Percentiles rank a stretch among this genome's conserved stretches.
Evolutionary conservation across 2,113 vertebrate species (phyloP).

Genomic region (Callionymus lyra): DNA sequence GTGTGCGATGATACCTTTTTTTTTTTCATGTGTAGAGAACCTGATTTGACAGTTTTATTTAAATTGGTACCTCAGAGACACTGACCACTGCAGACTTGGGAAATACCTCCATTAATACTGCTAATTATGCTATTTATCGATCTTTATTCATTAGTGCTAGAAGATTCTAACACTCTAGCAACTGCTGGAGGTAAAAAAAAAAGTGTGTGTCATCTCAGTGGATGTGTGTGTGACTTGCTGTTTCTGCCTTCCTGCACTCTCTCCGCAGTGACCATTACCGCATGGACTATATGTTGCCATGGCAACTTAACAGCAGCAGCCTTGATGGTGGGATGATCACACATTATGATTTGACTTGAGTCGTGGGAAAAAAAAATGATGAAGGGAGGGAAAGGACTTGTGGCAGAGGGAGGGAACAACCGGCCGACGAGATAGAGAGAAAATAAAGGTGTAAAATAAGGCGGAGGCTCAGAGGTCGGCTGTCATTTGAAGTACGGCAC

Average conservation of each 20-base stretch:
- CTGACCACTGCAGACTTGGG: too few species aligned
- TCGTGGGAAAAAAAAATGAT: slow-evolving; percentile 30
- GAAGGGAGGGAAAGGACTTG: too few species aligned
- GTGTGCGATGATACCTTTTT: too few species aligned
- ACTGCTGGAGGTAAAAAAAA: slow-evolving; percentile 50
- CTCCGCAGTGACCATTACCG: slow-evolving; percentile 39
- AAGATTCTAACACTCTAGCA: slow-evolving; percentile 45
- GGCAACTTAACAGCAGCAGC: slow-evolving; percentile 59
- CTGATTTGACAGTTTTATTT: too few species aligned
- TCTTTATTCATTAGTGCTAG: too few species aligned
- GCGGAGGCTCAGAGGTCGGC: neutral
- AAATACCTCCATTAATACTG: too few species aligned
- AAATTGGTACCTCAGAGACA: too few species aligned
- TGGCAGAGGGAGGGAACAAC: too few species aligned
- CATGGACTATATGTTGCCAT: slow-evolving; percentile 50
- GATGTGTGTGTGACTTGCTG: slow-evolving; percentile 1
- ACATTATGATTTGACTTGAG: slow-evolving; percentile 72
- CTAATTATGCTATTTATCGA: too few species aligned
- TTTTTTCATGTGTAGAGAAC: too few species aligned
- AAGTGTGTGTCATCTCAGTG: slow-evolving; percentile 17
- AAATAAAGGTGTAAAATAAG: too few species aligned
- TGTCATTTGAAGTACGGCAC: slow-evolving; percentile 1
- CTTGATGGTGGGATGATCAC: slow-evolving; percentile 68
- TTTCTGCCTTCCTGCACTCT: slow-evolving; percentile 19
- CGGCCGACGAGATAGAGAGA: too few species aligned